These are phyloP conservation scores for Eucidaris tribuloides DNA, from an alignment of 35 echinoderm and acorn worm species.

Conservation along the genomic window DNA sequence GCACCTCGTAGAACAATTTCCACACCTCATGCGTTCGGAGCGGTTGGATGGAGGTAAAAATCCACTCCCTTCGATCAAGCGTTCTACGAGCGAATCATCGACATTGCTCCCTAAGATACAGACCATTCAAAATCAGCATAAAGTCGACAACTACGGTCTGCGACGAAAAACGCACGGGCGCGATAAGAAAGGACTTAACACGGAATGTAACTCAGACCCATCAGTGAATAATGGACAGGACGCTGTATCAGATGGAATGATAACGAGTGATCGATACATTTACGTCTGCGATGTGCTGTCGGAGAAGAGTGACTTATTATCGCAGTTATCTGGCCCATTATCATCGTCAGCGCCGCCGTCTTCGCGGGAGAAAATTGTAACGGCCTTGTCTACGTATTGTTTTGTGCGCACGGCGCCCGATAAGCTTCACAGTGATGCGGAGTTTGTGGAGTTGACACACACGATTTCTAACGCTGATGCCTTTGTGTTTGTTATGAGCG, in stretches of 20 bases:
- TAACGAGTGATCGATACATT: slow-evolving; percentile 21
- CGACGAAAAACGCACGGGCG: neutral
- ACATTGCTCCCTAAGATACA: neutral
- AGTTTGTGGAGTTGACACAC: slow-evolving; percentile 40
- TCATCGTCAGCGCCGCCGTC: neutral
- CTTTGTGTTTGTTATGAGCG: slow-evolving; percentile 69
- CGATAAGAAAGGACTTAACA: neutral
- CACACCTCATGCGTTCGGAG: slow-evolving; percentile 52
- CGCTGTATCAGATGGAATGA: neutral
- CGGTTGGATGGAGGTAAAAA: slow-evolving; percentile 26
- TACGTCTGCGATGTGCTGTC: slow-evolving; percentile 48
- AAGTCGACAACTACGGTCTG: neutral
- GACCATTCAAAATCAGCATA: neutral
- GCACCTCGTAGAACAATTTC: slow-evolving; percentile 50
- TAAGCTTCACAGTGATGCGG: slow-evolving; percentile 21
- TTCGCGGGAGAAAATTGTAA: slow-evolving; percentile 48
- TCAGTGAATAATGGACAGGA: neutral
- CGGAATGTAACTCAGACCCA: neutral
- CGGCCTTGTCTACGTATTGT: slow-evolving; percentile 64
- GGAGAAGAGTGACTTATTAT: neutral
- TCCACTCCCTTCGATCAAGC: slow-evolving; percentile 39
- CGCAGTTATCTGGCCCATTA: neutral
- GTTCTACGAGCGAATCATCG: neutral
- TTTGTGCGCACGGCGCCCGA: slow-evolving; percentile 55
- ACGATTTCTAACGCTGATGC: slow-evolving; percentile 56